Base-by-base conservation (phyloP, 1,140 invertebrate species). In the Akabosia matsudoensis region DNA sequence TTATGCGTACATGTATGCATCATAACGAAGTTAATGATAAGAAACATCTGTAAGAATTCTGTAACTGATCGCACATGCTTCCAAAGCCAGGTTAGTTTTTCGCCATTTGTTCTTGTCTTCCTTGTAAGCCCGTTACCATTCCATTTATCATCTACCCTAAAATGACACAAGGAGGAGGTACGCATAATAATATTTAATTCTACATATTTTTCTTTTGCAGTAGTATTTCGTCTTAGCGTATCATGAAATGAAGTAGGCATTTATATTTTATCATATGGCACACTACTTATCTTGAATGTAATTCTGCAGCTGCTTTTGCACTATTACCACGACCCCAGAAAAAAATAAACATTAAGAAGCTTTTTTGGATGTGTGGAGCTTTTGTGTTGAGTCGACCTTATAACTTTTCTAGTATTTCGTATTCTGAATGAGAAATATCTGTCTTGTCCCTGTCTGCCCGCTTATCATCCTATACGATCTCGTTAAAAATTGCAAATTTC, bases 401-500 rank as follows among this genome's bases (percentile, higher is more conserved):
- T 45, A 45, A 10, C 18, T 45, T 45, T 45, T 18, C 18, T 45
- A 10, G 7, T 45, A n/a, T 56, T 56, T 4, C 10, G 18, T 10
- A 45, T 56, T 56, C 54, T 16, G 10, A 56, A 56, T 16, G 54
- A 24, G 54, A 22, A 56, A 24, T 56, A 22, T 4, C 54, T 56
- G 54, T 24, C 54, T 56, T 24, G 61, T 67, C 54, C 54, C 54
- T 61, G 14, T 61, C 24, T 61, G 13, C 14, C 54, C 24, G 4
- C 24, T 67, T 67, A 67, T 67, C 61, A 67, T 67, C 30, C 54
- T 31, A 24, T 30, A 7, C 61, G 30, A 67, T 67, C 61, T 67
- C 61, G 61, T 67, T 67, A 67, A 67, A 67, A 67, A 67, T 67
- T 67, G 61, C 61, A 67, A 67, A 67, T 67, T 67, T 67, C 61